A percentile compares a stretch with the other conserved stretches of the same genome.
Evolutionary conservation across 2,797 vertebrate genomes (phyloP).

Genomic region (Sus cebifrons): DNA sequence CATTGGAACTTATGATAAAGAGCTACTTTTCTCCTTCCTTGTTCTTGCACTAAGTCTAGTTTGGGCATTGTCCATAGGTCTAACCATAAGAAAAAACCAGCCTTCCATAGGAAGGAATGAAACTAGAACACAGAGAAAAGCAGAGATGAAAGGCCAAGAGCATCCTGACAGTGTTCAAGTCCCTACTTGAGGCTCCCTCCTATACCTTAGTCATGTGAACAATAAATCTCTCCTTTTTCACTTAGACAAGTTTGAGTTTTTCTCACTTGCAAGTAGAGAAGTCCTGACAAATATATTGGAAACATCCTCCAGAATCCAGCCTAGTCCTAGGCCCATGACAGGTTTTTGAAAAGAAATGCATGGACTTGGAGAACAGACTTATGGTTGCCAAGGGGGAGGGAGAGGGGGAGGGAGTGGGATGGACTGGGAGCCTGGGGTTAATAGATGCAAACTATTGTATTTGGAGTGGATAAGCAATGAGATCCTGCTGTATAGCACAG

Average conservation of each 20-base stretch:
- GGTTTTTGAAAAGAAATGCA: background rate
- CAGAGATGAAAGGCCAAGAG: background rate
- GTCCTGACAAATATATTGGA: background rate
- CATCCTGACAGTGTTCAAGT: background rate
- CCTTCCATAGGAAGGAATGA: background rate
- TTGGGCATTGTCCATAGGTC: background rate
- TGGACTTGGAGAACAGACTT: no score
- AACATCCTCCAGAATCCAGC: conserved; percentile 8
- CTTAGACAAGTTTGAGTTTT: background rate
- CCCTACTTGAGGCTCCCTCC: background rate
- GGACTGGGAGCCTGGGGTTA: no score
- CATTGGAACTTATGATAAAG: no score
- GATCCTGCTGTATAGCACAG: no score
- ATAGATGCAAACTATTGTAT: no score
- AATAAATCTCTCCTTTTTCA: background rate
- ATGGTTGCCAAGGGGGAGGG: no score
- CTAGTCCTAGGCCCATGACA: background rate
- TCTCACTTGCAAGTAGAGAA: background rate
- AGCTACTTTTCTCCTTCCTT: background rate
- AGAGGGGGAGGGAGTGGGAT: no score
- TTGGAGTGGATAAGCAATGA: no score
- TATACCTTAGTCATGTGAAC: background rate
- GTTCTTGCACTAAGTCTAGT: background rate
- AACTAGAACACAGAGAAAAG: background rate
- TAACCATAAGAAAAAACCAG: background rate